phyloP scores from a whole-genome alignment of 2,113 vertebrate species.

The Grammomys surdaster region DNA sequence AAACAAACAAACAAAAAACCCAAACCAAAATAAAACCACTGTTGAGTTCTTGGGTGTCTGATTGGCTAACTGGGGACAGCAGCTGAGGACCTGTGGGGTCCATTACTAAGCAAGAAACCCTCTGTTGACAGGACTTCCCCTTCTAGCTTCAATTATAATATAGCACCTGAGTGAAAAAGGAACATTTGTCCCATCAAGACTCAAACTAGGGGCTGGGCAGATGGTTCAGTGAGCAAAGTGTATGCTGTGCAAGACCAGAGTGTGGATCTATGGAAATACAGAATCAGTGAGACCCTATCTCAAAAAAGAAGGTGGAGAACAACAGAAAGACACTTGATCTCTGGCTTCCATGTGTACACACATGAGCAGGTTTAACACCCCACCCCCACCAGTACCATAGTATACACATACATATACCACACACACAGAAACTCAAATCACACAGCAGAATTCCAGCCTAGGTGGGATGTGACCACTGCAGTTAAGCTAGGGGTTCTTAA shows the following conservation, averaged over 20 bases:
- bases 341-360: not conserved
- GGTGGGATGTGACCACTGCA: not conserved
- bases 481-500: not conserved
- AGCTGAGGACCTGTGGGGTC: not conserved
- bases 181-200: not conserved
- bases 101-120: not conserved
- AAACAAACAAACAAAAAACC: not conserved
- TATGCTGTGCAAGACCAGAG: not conserved
- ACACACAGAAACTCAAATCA: not conserved
- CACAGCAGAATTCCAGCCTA: not conserved
- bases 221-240: not conserved
- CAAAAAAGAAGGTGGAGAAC: not conserved
- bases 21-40: not conserved
- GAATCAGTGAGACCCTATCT: not conserved
- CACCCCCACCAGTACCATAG: accelerated
- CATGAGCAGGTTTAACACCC: not conserved
- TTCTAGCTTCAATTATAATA: not conserved
- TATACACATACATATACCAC: not conserved
- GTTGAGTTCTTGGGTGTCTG: not conserved
- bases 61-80: not conserved
- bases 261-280: not conserved
- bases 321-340: not conserved
- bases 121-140: too few relatives aligned
- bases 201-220: too few relatives aligned
- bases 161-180: not conserved